Conservation (phyloP, 2,797 vertebrate genomes). For the Lacerta agilis region DNA sequence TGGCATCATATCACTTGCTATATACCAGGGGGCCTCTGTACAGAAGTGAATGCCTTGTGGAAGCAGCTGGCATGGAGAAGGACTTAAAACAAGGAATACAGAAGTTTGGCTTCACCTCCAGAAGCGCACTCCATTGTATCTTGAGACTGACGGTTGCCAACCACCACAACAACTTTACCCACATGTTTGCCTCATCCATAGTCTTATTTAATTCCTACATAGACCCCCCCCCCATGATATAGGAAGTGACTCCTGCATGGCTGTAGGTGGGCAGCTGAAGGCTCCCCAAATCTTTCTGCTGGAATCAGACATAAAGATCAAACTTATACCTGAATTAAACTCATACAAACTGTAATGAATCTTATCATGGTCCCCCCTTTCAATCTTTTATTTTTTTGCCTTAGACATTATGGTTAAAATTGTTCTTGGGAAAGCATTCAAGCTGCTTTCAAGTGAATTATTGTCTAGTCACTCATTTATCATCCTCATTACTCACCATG, state of each 20-base stretch:
- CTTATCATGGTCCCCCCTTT: neutral
- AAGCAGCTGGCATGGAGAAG: neutral
- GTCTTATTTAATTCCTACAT: neutral
- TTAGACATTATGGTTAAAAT: conserved; percentile 37
- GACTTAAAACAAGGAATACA: neutral
- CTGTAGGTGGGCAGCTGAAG: neutral
- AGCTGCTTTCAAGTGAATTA: conserved; percentile 26
- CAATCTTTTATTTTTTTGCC: conserved; percentile 40
- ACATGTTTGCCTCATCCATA: neutral
- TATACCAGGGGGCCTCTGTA: neutral
- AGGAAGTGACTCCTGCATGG: neutral
- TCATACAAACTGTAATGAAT: conserved; percentile 24
- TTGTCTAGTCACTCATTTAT: conserved; percentile 39
- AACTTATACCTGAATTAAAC: neutral
- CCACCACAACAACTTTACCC: too few species aligned
- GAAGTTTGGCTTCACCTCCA: too few species aligned
- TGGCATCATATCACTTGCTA: too few species aligned
- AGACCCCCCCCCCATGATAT: neutral
- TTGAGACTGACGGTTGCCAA: too few species aligned
- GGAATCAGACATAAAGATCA: neutral
- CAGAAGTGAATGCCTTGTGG: neutral
- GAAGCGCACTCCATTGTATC: too few species aligned
- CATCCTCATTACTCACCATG: conserved; percentile 31
- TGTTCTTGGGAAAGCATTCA: conserved; percentile 53
- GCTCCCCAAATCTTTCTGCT: neutral